These are phyloP conservation scores for Sapayoa aenigma DNA, from an alignment of 2,113 vertebrate species.

Conservation along the genomic window DNA sequence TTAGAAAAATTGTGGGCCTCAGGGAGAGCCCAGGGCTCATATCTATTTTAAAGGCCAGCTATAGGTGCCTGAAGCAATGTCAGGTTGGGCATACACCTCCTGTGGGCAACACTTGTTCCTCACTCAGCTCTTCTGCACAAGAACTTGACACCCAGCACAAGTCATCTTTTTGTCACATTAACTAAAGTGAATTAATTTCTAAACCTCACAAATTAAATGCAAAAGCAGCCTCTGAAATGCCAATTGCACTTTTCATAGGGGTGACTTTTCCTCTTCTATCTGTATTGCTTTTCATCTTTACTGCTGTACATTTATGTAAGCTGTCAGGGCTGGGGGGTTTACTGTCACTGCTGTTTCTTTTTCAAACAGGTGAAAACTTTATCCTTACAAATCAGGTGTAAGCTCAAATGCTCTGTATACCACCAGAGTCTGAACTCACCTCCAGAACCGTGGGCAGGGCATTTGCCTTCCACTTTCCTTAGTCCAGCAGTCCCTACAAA, in stretches of 20 bases:
- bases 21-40: neutral
- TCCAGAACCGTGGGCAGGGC: neutral
- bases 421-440: neutral
- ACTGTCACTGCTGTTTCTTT: neutral
- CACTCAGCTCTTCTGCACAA: neutral
- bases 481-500: neutral
- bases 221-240: neutral
- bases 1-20: neutral
- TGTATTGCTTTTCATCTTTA: neutral
- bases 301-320: neutral
- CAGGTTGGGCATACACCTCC: neutral
- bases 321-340: fast-evolving
- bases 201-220: neutral
- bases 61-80: neutral
- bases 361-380: neutral
- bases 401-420: neutral
- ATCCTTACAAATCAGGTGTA: neutral
- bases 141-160: neutral
- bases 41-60: neutral
- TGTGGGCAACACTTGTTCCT: neutral
- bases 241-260: neutral
- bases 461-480: neutral
- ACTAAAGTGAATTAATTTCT: neutral
- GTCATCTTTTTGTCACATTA: neutral
- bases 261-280: neutral